Percentiles rank a stretch among this genome's conserved stretches.
These are phyloP conservation scores for Turritopsis dohrnii DNA, from an alignment of 30 jellyfish, hydroid and myxozoan genomes.

Conservation along the genomic window DNA sequence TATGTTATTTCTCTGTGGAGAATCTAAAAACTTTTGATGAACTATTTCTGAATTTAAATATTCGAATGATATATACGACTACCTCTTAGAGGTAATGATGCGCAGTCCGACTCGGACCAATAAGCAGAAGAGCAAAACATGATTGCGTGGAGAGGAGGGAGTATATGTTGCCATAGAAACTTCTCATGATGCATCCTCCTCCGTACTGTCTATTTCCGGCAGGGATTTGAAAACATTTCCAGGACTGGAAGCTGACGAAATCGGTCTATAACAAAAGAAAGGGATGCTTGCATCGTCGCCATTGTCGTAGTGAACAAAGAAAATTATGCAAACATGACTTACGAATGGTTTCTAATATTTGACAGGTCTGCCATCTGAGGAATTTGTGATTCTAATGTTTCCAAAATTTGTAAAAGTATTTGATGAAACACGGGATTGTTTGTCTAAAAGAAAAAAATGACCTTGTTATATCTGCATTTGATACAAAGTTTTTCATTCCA, in stretches of 20 bases:
- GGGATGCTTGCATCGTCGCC: not conserved
- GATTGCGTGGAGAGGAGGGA: not conserved
- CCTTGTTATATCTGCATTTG: not conserved
- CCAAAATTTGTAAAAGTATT: conserved; percentile 16
- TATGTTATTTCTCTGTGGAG: not conserved
- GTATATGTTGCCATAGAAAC: not conserved
- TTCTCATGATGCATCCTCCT: not conserved
- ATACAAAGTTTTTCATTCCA: not conserved
- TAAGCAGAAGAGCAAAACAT: not conserved
- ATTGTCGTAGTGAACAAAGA: not conserved
- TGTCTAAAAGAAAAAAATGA: conserved; percentile 20
- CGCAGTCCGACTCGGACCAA: not conserved
- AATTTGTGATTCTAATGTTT: conserved; percentile 19
- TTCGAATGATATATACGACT: not conserved
- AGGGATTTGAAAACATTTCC: conserved; percentile 22
- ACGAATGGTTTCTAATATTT: conserved; percentile 11
- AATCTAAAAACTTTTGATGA: not conserved
- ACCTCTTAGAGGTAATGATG: not conserved
- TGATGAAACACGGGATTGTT: conserved; percentile 24
- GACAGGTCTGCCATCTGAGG: conserved; percentile 22
- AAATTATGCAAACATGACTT: not conserved
- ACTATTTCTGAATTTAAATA: not conserved
- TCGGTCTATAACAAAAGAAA: conserved; percentile 3
- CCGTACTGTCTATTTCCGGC: conserved; percentile 4
- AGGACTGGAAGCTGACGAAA: conserved; percentile 33